phyloP scores from a whole-genome alignment of 2,888 invertebrate genomes.

The Orchestes rusci region DNA sequence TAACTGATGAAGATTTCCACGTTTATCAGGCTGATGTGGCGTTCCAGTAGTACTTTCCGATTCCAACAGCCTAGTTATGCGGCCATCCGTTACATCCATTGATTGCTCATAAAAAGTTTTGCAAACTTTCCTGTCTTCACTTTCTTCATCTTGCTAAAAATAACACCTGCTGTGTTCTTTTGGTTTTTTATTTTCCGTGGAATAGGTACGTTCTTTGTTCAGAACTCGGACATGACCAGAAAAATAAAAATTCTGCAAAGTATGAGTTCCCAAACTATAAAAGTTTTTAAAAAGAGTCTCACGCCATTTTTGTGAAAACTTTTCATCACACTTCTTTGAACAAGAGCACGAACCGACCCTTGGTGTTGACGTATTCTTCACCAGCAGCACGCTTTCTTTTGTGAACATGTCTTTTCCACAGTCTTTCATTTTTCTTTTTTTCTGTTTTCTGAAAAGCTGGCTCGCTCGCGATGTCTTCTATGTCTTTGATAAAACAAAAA shows the following conservation, averaged over 20 bases:
- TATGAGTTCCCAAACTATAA: conserved; percentile 13
- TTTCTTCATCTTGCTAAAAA: conserved; percentile 4
- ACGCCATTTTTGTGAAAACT: conserved; percentile 10
- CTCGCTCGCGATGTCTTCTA: not conserved
- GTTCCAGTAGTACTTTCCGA: conserved; percentile 5
- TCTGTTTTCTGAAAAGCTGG: no score
- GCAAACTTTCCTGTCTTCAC: conserved; percentile 3
- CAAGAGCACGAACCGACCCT: not conserved
- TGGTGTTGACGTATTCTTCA: no score
- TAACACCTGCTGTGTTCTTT: not conserved
- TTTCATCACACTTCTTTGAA: conserved; percentile 13
- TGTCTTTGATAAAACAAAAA: not conserved
- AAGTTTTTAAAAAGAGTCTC: conserved; percentile 9
- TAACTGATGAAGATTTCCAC: conserved; percentile 10
- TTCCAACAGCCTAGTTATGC: conserved; percentile 7
- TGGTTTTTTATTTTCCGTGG: not conserved
- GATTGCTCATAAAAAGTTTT: conserved; percentile 4
- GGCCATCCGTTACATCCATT: conserved; percentile 2
- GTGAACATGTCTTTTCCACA: no score
- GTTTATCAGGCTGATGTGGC: conserved; percentile 9
- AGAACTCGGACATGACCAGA: conserved; percentile 3
- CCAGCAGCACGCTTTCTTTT: no score
- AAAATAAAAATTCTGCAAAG: conserved; percentile 6
- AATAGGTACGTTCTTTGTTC: conserved; percentile 8
- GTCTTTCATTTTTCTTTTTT: no score